Conservation (phyloP, 2,797 vertebrate genomes). For the Avahi laniger region DNA sequence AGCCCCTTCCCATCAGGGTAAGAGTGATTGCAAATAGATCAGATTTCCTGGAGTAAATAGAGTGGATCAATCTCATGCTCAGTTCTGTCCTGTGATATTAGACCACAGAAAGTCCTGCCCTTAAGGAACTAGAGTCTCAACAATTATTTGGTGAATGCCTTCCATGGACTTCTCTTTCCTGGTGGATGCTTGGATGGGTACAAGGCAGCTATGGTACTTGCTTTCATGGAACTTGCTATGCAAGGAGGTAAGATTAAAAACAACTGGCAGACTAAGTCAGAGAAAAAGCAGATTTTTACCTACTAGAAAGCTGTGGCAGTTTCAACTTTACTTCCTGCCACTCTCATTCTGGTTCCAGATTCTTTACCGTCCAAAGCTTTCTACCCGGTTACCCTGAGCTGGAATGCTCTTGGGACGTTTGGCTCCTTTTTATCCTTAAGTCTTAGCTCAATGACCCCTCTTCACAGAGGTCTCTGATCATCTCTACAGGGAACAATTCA, state of each 20-base stretch:
- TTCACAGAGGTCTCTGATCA: background rate
- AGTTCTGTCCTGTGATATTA: background rate
- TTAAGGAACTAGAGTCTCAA: background rate
- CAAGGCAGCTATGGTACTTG: background rate
- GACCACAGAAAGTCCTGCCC: background rate
- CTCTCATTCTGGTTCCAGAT: background rate
- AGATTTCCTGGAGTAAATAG: background rate
- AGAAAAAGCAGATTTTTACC: slow-evolving; percentile 2
- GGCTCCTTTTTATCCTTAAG: background rate
- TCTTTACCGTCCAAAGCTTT: background rate
- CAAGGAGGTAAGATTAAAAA: background rate
- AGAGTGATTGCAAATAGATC: background rate
- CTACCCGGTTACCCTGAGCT: background rate
- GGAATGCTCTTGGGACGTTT: background rate
- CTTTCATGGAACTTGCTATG: background rate
- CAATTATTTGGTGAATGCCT: background rate
- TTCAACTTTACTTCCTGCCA: background rate
- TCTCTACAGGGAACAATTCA: background rate
- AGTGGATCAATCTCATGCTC: background rate
- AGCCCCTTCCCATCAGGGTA: background rate
- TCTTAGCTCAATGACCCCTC: background rate
- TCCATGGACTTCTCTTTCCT: background rate
- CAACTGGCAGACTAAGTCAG: background rate
- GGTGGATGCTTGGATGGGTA: background rate
- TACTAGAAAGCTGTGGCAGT: background rate